phyloP scores from a whole-genome alignment of 2,888 invertebrate species.

The Drosophila austrosaltans region DNA sequence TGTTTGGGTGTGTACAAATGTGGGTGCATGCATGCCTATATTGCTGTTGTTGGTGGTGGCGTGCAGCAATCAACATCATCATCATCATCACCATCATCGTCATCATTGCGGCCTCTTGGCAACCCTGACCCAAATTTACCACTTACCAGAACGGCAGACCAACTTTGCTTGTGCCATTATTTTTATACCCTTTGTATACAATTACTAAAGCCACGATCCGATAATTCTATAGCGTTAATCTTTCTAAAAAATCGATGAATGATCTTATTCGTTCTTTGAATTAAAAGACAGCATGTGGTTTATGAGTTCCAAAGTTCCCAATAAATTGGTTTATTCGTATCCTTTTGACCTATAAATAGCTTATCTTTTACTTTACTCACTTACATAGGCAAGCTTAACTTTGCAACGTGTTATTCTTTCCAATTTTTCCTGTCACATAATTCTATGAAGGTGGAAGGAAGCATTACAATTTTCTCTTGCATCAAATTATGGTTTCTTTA shows the following conservation, averaged over 20 bases:
- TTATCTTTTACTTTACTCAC: not conserved
- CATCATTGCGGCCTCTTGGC: conserved; percentile 55
- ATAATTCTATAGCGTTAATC: too few species aligned
- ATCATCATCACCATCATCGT: conserved; percentile 41
- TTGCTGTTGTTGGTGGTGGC: conserved; percentile 45
- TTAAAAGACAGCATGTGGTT: too few species aligned
- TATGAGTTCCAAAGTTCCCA: too few species aligned
- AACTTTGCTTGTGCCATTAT: conserved; percentile 6
- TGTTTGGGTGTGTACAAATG: conserved; percentile 26
- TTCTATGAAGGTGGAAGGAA: not conserved
- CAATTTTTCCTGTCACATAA: conserved; percentile 2
- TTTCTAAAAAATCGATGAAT: too few species aligned
- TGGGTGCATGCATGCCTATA: conserved; percentile 39
- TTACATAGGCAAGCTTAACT: not conserved
- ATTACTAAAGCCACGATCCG: not conserved
- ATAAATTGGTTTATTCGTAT: too few species aligned
- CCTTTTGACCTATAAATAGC: too few species aligned
- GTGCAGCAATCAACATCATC: conserved; percentile 44
- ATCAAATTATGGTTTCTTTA: not conserved
- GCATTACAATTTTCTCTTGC: not conserved
- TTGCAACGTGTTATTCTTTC: not conserved
- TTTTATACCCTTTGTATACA: conserved; percentile 11
- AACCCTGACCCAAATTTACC: conserved; percentile 74
- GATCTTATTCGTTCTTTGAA: too few species aligned
- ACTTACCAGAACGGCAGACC: conserved; percentile 30